Base-by-base conservation (phyloP, 2,888 invertebrate species). In the Tinea trinotella region DNA sequence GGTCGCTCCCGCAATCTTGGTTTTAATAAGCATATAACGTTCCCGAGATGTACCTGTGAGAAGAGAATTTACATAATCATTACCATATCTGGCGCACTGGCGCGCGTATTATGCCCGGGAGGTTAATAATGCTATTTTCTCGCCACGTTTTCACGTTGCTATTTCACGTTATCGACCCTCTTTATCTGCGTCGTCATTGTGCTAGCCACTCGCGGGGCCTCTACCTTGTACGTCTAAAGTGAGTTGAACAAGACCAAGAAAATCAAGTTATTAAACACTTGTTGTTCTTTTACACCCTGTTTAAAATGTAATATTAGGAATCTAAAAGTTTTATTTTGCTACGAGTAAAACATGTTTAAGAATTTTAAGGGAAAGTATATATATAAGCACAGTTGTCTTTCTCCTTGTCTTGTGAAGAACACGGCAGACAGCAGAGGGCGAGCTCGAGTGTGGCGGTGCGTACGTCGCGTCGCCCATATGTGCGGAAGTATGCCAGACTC, bases 81-180 rank as follows among this genome's bases (percentile, higher is more conserved):
- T 85, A 85, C 82, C 86, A 85, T 86, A 85, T 84, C 84, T 84
- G 78, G 83, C 80, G 81, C 78, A 79, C 75, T 83, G 82, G 83
- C 79, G 81, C 81, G 82, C 70, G 77, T 84, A 86, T 85, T 85
- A 85, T 76, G 69, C 86, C 81, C 85, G 68, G 69, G 84, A 82
- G 86, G 85, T 85, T 86, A 85, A 86, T 86, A 86, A 85, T 85
- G 85, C 80, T 79, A 85, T 86, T 86, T 86, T 85, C 85, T 83
- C 82, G 79, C 80, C 80, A 81, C 83, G 76, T 84, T 82, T 83
- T 84, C 83, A 79, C 84, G 75, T 80, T 74, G 80, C 83, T 81
- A 82, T 84, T 83, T 79, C 76, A 76, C 73, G 76, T 79, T 83
- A 82, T 84, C 83, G 79, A 77, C 75, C 74, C 73, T 73, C 75